These are phyloP conservation scores for Bemisia tabaci DNA, from an alignment of 1,140 invertebrate genomes.

Conservation along the genomic window DNA sequence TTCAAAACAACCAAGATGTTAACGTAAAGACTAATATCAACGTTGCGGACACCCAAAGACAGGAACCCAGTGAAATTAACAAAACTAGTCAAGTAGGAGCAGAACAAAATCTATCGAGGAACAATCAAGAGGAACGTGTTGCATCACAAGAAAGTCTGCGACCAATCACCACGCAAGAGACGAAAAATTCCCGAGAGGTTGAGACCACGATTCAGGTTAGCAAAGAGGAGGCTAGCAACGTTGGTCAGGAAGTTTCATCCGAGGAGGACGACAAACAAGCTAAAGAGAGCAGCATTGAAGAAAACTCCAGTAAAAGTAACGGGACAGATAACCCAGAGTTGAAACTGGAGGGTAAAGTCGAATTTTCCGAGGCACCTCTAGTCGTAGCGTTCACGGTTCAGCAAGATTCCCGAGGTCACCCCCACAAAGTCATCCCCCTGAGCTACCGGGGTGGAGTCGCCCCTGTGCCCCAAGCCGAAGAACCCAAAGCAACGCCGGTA, in stretches of 20 bases:
- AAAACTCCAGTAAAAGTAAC: background rate
- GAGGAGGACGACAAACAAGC: background rate
- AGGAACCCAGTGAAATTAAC: too few relatives aligned
- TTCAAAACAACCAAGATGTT: slow-evolving; percentile 8
- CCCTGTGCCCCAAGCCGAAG: background rate
- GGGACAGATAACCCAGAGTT: background rate
- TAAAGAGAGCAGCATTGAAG: background rate
- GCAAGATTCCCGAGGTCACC: slow-evolving; percentile 56
- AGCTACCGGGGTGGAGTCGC: slow-evolving; percentile 27
- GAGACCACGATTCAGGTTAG: background rate
- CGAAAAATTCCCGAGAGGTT: background rate
- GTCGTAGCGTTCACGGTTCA: slow-evolving; percentile 71
- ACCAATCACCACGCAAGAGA: background rate
- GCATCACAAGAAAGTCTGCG: background rate
- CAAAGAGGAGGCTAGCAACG: background rate
- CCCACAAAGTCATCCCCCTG: slow-evolving; percentile 59
- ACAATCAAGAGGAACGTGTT: background rate
- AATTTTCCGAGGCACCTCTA: slow-evolving; percentile 61
- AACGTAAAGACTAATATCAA: too few relatives aligned
- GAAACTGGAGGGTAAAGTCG: slow-evolving; percentile 39
- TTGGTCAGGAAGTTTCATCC: too few relatives aligned
- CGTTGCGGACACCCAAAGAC: too few relatives aligned
- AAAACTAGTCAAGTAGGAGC: too few relatives aligned
- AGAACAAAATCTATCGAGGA: too few relatives aligned
- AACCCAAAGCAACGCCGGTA: slow-evolving; percentile 19